Evolutionary conservation across 2,888 invertebrate genomes (phyloP).

Genomic region (Apantesis nais): DNA sequence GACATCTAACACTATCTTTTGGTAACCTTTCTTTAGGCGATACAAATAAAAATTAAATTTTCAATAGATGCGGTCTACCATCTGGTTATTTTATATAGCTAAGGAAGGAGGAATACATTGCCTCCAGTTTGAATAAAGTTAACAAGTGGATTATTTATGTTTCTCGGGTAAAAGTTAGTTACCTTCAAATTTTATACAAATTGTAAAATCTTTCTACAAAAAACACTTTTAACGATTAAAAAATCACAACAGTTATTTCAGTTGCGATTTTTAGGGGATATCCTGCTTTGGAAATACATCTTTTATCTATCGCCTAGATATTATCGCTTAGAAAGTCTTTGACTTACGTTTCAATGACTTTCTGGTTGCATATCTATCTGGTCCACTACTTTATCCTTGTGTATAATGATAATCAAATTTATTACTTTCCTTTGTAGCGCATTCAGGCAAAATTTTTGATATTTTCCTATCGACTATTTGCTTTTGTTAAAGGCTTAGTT

Average conservation of each 20-base stretch:
- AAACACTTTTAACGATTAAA: neutral
- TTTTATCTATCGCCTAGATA: too few relatives aligned
- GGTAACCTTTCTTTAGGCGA: neutral
- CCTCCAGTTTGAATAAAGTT: neutral
- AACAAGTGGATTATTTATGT: neutral
- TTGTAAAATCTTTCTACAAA: neutral
- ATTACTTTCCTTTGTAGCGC: neutral
- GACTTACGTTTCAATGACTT: neutral
- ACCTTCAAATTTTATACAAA: neutral
- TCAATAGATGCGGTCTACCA: neutral
- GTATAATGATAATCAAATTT: neutral
- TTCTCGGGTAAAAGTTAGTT: neutral
- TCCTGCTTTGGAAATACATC: too few relatives aligned
- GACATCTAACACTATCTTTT: constrained; percentile 4
- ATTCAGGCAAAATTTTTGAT: neutral
- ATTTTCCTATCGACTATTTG: constrained; percentile 7
- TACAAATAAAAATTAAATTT: neutral
- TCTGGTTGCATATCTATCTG: neutral
- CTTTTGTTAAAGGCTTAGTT: constrained; percentile 6
- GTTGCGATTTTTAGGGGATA: too few relatives aligned
- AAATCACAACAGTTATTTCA: neutral
- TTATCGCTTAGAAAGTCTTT: too few relatives aligned
- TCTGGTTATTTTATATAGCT: neutral
- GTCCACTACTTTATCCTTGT: neutral
- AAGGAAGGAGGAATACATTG: neutral